These are phyloP conservation scores for Osmerus eperlanus DNA, from an alignment of 2,113 vertebrate genomes.

Conservation along the genomic window DNA sequence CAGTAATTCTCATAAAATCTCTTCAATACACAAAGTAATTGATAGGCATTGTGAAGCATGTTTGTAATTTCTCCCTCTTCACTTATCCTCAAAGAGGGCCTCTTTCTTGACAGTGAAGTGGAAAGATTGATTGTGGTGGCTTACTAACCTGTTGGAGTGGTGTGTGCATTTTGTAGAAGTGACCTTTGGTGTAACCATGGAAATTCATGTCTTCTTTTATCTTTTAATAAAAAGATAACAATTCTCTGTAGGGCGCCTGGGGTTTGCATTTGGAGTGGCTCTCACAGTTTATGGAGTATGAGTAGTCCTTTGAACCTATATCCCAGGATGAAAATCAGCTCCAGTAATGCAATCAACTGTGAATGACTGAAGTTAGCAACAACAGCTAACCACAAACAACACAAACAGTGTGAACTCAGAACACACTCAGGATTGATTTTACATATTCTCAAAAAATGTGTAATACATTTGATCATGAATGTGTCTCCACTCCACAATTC, in stretches of 20 bases:
- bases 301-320: constrained; percentile 40
- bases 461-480: too few species aligned
- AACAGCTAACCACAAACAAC: constrained; percentile 32
- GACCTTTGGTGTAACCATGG: constrained; percentile 19
- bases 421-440: neutral
- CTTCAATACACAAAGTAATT: neutral
- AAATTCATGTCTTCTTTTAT: constrained; percentile 54
- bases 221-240: constrained; percentile 49
- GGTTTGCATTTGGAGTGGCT: constrained; percentile 50
- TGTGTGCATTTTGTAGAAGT: constrained; percentile 1
- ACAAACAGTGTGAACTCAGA: constrained; percentile 26
- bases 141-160: constrained; percentile 26
- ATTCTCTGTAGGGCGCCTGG: constrained; percentile 42
- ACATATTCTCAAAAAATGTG: too few species aligned
- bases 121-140: constrained; percentile 27
- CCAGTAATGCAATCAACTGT: constrained; percentile 47
- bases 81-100: constrained; percentile 7
- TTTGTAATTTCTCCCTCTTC: constrained; percentile 17
- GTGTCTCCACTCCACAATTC: too few species aligned
- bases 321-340: constrained; percentile 50
- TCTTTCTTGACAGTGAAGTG: constrained; percentile 21
- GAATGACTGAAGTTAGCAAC: constrained; percentile 48
- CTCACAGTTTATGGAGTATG: constrained; percentile 47
- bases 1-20: too few species aligned
- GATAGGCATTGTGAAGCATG: neutral